These are phyloP conservation scores for Halisarca cf. caerulea DNA, from an alignment of 37 sponge, comb jelly and placozoan genomes.

Conservation along the genomic window DNA sequence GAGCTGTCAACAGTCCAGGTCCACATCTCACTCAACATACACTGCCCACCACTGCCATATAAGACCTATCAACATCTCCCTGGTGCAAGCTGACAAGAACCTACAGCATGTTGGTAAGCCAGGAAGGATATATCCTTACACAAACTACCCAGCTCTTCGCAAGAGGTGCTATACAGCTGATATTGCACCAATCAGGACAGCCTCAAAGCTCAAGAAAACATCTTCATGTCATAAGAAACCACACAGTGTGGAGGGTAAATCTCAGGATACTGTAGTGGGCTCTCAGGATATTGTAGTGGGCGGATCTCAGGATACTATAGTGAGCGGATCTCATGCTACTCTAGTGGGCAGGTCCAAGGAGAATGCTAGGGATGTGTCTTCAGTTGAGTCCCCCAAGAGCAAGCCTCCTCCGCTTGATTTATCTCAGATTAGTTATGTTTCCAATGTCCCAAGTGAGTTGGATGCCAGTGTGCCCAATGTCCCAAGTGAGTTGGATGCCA, in stretches of 20 bases:
- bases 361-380: neutral
- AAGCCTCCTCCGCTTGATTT: neutral
- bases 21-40: neutral
- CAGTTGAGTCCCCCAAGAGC: neutral
- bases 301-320: too few relatives aligned
- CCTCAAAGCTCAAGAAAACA: too few relatives aligned
- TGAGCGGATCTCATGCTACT: neutral
- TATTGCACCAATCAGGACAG: neutral
- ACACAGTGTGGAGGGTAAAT: neutral
- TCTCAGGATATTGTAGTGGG: too few relatives aligned
- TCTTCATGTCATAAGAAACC: too few relatives aligned
- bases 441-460: neutral
- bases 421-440: too few relatives aligned
- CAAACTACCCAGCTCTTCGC: constrained; percentile 45
- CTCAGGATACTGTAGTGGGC: neutral
- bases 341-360: neutral
- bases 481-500: too few relatives aligned
- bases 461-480: too few relatives aligned
- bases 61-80: constrained; percentile 26
- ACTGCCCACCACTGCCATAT: neutral
- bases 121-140: constrained; percentile 67
- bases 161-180: neutral
- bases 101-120: constrained; percentile 51
- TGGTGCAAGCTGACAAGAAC: constrained; percentile 27
- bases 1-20: neutral